phyloP scores from a whole-genome alignment of 1,140 invertebrate species.

The Drosophila nannoptera region DNA sequence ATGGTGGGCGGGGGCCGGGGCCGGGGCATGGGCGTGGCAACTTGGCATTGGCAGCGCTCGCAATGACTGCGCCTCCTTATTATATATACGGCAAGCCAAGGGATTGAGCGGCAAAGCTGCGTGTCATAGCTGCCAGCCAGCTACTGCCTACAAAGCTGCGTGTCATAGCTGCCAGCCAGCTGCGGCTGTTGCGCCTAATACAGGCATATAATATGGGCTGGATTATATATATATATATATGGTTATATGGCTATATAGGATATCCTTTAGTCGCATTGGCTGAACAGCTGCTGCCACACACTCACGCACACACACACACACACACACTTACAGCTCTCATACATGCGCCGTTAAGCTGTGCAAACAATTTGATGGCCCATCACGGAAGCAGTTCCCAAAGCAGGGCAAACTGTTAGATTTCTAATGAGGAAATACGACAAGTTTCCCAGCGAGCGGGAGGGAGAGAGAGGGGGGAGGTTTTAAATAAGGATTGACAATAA shows the following conservation, averaged over 20 bases:
- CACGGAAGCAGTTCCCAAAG: constrained; percentile 30
- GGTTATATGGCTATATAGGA: constrained; percentile 60
- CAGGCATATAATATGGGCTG: no score
- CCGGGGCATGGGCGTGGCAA: not conserved
- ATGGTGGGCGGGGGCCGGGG: not conserved
- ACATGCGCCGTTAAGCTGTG: constrained; percentile 48
- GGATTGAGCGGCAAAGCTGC: not conserved
- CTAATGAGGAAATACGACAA: constrained; percentile 36
- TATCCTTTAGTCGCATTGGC: constrained; percentile 25
- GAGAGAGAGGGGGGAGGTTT: not conserved
- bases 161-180: not conserved
- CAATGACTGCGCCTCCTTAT: constrained; percentile 21
- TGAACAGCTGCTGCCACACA: constrained; percentile 42
- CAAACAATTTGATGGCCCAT: constrained; percentile 59
- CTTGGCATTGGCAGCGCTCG: constrained; percentile 4
- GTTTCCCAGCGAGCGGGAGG: constrained; percentile 5
- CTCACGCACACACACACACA: constrained; percentile 17
- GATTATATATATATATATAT: not conserved
- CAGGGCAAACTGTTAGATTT: constrained; percentile 22
- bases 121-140: not conserved
- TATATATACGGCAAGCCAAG: constrained; percentile 15
- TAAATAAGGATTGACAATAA: not conserved
- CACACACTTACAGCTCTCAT: not conserved
- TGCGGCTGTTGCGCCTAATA: not conserved
- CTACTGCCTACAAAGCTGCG: not conserved